phyloP scores from a whole-genome alignment of 2,888 invertebrate genomes.

The Ferrisia virgata region DNA sequence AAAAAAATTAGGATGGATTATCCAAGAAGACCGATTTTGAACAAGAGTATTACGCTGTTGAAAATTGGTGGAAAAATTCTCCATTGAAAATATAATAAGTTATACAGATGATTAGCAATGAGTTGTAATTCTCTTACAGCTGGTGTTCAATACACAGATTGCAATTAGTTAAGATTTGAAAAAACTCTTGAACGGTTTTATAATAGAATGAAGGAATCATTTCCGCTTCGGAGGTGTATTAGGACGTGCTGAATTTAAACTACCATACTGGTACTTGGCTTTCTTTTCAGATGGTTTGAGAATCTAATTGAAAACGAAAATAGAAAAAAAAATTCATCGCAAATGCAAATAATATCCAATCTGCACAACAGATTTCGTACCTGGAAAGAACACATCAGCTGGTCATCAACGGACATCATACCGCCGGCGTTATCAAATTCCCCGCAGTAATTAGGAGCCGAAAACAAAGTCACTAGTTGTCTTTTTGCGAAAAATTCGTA shows the following conservation, averaged over 20 bases:
- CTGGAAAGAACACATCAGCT: slow-evolving; percentile 99
- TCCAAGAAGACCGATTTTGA: neutral
- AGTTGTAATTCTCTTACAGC: neutral
- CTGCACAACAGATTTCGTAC: no score
- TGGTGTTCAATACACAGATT: neutral
- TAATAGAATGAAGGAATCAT: neutral
- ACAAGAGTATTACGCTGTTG: neutral
- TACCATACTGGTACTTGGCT: slow-evolving; percentile 96
- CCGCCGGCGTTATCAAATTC: slow-evolving; percentile 98
- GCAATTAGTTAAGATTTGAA: neutral
- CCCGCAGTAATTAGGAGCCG: slow-evolving; percentile 98
- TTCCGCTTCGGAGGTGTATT: slow-evolving; percentile 43
- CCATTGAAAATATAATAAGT: neutral
- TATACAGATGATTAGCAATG: neutral
- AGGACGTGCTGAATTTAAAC: slow-evolving; percentile 80
- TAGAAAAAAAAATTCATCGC: neutral
- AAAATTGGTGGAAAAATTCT: neutral
- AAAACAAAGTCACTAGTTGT: slow-evolving; percentile 95
- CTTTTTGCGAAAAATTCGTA: slow-evolving; percentile 99
- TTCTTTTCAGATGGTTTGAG: slow-evolving; percentile 99
- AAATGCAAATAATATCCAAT: no score
- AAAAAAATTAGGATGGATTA: neutral
- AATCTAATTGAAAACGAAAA: slow-evolving; percentile 63
- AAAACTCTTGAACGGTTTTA: neutral
- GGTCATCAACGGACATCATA: slow-evolving; percentile 99